Evolutionary conservation across 2,797 vertebrate species (phyloP), one percentile per base, ranked within the genome.

Genomic region (Vespertilio murinus): DNA sequence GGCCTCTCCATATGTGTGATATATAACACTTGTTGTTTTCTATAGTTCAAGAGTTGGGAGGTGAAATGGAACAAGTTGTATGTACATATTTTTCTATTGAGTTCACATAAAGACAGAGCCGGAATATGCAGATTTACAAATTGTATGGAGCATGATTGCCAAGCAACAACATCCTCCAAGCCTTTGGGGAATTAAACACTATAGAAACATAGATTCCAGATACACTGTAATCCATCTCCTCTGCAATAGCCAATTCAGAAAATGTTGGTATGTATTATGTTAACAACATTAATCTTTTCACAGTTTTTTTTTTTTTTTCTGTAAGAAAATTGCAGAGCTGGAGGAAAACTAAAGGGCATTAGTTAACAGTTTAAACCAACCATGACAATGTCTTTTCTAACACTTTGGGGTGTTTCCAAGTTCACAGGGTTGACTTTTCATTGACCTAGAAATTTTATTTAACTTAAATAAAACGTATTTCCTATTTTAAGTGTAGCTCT

Each of bases 81-180:
- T 42, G 42, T 33, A 87, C 94, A 97, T 97, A 97, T 96, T 97
- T 97, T 97, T 94, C 88, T 96, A 12, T 6, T 98, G 96, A 98
- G 83, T 97, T 98, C 97, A 98, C 86, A 38, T 80, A 67, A 95
- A 94, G 93, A 83, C 89, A 95, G 97, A 97, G 59, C 77, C 86
- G 35, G 78, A 65, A 91, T 90, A 96, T 38, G 40, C 83, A 96
- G 92, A 96, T 96, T 82, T 97, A 90, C 42, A 82, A 77, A 93
- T 64, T 96, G 71, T 92, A 90, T 79, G 93, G 84, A 97, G 87
- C 2, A 1, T 42, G 94, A 94, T 88, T 97, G 95, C 95, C 96
- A 94, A 97, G 74, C 94, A 97, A 97, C 75, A 95, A 87, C 94
- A 97, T 96, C 97, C 97, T 97, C 94, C 23, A 40, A 90, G 38